Base-by-base conservation (phyloP, 35 echinoderm and acorn worm species). In the Ophioderma brevispina region DNA sequence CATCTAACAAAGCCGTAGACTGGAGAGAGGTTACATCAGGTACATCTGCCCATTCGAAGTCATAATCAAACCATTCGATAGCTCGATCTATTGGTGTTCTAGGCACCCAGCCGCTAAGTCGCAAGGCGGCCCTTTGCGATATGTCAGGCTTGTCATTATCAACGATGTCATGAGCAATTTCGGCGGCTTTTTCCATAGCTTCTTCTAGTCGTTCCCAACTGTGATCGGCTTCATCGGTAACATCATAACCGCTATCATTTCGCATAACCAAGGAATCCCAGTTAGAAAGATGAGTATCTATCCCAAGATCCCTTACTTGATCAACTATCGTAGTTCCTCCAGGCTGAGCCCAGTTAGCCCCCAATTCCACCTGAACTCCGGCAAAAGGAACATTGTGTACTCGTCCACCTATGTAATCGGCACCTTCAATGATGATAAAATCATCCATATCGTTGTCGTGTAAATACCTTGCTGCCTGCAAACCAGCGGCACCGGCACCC, bases 301-400 rank as follows among this genome's bases (percentile, higher is more conserved):
- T 56, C 0, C 55, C 56, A 21, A 42, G 34, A 63, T 82, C 38
- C 37, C 55, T 31, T 0, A 50, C 79, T 31, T 35, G 49, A 36
- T 81, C 33, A 31, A 32, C 21, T 17, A 89, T 80, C 21, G 49
- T 31, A 34, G 39, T 52, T 32, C 37, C 89, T 8, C 35, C 80
- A 3, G 89, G 89, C 37, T 90, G 89, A 8, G 64, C 79, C 89
- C 89, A 90, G 37, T 90, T 82, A 6, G 89, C 89, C 0, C 89
- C 89, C 21, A 75, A 33, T 75, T 90, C 89, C 0, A 90, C 35
- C 13, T 37, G 39, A 38, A 82, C 76, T 39, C 89, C 89, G 32
- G 79, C 89, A 90, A 90, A 90, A 31, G 81, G 78, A 39, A 84
- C 89, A 82, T 90, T 78, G 21, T 64, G 78, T 8, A 90, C 89